Evolutionary conservation across 2,888 invertebrate species (phyloP), one percentile per base, ranked within the genome.

Genomic region (Steromphala cineraria): DNA sequence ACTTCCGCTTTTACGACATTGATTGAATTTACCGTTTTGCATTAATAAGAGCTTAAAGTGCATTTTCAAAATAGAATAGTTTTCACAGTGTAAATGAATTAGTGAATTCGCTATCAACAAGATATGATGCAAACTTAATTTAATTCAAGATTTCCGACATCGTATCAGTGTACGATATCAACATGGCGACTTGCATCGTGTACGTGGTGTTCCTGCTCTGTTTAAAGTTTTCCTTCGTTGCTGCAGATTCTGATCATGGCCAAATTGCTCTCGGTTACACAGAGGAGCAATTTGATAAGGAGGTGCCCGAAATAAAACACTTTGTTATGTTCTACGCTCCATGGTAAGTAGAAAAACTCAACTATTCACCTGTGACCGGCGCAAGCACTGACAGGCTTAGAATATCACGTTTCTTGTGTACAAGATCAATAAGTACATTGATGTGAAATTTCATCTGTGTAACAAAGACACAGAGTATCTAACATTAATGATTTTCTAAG

Each of bases 271-370:
- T 87, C 0, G 79, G 78, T 17, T 89, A 88, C 81, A 85, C 81
- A 7, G 79, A 83, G 19, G 87, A 89, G 8, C 80, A 80, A 8
- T 91, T 92, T 79, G 80, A 84, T 13, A 83, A 71, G 19, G 87
- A 85, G 71, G 75, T 91, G 7, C 74, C 77, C 2, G 67, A 84
- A 67, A 85, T 87, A 28, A 86, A 86, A 53, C 89, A 90, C 80
- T 91, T 92, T 86, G 90, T 92, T n/a, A 91, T 92, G 91, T 92
- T 92, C 80, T 92, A 85, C 85, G 92, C 92, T 3, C 92, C 92
- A 21, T 92, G 92, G 92, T 92, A 87, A 90, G 90, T 87, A n/a
- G 5, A 46, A 5, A 46, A 46, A 13, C 28, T 17, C 15, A 8
- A 17, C 40, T 74, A 21, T 0, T 74, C 67, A 67, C 36, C 36